These are phyloP conservation scores for Allophyes oxyacanthae DNA, from an alignment of 2,888 invertebrate species.

Conservation along the genomic window DNA sequence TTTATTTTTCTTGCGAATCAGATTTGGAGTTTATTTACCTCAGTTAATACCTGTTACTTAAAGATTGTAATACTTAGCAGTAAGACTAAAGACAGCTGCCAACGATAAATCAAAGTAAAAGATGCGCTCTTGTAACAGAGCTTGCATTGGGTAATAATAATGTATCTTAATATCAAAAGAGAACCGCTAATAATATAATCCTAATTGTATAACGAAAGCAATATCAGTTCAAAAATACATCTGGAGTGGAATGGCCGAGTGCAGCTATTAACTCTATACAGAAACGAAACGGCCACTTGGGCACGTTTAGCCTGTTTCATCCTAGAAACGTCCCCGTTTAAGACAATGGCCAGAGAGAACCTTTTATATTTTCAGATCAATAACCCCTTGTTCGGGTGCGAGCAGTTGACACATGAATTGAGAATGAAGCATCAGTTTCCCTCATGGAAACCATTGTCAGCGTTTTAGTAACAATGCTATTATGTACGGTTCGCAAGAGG, in stretches of 20 bases:
- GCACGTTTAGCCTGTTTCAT: constrained; percentile 78
- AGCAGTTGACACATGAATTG: constrained; percentile 79
- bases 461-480: constrained; percentile 56
- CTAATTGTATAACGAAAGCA: constrained; percentile 73
- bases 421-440: constrained; percentile 72
- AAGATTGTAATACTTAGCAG: constrained; percentile 23
- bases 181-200: constrained; percentile 60
- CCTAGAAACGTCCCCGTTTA: constrained; percentile 70
- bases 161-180: constrained; percentile 53
- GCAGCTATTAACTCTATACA: constrained; percentile 63
- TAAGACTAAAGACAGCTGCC: constrained; percentile 26
- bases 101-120: constrained; percentile 37
- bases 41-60: constrained; percentile 30
- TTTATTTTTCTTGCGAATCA: constrained; percentile 24
- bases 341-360: constrained; percentile 80
- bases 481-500: constrained; percentile 43
- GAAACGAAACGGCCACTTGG: constrained; percentile 71
- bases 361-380: constrained; percentile 81
- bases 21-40: constrained; percentile 25
- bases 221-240: constrained; percentile 73
- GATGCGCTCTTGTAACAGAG: constrained; percentile 24
- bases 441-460: constrained; percentile 70
- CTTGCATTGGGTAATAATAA: constrained; percentile 51
- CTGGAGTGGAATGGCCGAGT: constrained; percentile 55
- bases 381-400: constrained; percentile 76